Evolutionary conservation across 2,888 invertebrate genomes (phyloP).

Genomic region (Endomychus coccineus): DNA sequence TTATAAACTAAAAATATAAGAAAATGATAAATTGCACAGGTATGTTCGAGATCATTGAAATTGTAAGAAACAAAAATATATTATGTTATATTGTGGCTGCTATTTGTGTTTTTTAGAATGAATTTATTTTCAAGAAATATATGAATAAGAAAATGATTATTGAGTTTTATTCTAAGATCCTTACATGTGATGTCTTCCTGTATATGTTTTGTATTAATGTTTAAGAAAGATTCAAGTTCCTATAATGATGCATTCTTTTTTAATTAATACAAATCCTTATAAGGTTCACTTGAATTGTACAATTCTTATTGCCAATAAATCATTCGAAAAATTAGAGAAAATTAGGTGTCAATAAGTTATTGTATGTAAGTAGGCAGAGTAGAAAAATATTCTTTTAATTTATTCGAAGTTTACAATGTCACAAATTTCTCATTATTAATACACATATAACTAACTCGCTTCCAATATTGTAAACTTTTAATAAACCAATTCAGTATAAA

Average conservation of each 20-base stretch:
- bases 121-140: no score
- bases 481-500: slow-evolving; percentile 23
- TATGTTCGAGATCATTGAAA: slow-evolving; percentile 12
- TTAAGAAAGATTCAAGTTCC: slow-evolving; percentile 41
- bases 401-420: slow-evolving; percentile 32
- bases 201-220: slow-evolving; percentile 13
- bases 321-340: slow-evolving; percentile 38
- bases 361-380: slow-evolving; percentile 36
- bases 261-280: slow-evolving; percentile 7
- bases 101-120: slow-evolving; percentile 30
- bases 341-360: slow-evolving; percentile 38
- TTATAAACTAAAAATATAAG: no score
- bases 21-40: slow-evolving; percentile 20
- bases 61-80: slow-evolving; percentile 11
- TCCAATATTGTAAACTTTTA: slow-evolving; percentile 31
- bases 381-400: slow-evolving; percentile 30
- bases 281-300: slow-evolving; percentile 39
- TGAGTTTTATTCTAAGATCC: not conserved
- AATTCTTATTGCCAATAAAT: slow-evolving; percentile 37
- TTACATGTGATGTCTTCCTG: slow-evolving; percentile 5
- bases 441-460: no score
- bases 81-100: slow-evolving; percentile 37
- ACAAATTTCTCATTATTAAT: no score
- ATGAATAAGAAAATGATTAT: no score
- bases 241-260: slow-evolving; percentile 27